Base-by-base conservation (phyloP, 2,888 invertebrate species). In the Latrodectus hesperus region DNA sequence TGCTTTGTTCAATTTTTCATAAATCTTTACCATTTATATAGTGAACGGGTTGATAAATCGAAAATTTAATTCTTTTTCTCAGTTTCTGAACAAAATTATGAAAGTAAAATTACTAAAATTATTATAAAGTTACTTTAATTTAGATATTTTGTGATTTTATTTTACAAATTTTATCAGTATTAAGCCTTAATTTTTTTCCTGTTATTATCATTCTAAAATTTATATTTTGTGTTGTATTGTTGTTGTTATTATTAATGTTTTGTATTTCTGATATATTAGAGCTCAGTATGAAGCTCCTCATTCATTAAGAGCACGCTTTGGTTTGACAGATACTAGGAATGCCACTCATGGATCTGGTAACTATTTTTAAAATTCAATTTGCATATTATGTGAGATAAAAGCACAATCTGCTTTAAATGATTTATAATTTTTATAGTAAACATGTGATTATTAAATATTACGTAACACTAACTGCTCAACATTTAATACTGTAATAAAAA, bases 321-420 rank as follows among this genome's bases (percentile, higher is more conserved):
- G 98, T 0, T 93, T 98, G 22, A 96, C 98, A 0, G 99, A 99
- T 92, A 98, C 99, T 0, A 94, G 98, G 91, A 99, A 99, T 93
- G 97, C 96, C 2, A 95, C 96, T 12, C 99, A 99, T 93, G 98
- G 98, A 17, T 98, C 98, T 91, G 97, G 97, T 95, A 94, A 87
- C 26, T 65, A 51, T 38, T 22, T 65, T 38, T 38, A 38, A 38
- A 38, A 38, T 4, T 38, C 38, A 38, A 6, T 38, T 38, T 38
- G 4, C 38, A 38, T 38, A 38, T 38, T 38, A 38, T 38, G 22
- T 22, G 38, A 38, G 38, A 38, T 38, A 38, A 38, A 38, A 38
- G 38, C 6, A 38, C 4, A 38, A 38, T 38, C 6, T 38, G 6
- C 4, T 38, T 38, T 38, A 38, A 38, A 38, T 38, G 2, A 22